These are phyloP conservation scores for Pipistrellus kuhlii DNA, from an alignment of 2,797 vertebrate species.

Conservation along the genomic window DNA sequence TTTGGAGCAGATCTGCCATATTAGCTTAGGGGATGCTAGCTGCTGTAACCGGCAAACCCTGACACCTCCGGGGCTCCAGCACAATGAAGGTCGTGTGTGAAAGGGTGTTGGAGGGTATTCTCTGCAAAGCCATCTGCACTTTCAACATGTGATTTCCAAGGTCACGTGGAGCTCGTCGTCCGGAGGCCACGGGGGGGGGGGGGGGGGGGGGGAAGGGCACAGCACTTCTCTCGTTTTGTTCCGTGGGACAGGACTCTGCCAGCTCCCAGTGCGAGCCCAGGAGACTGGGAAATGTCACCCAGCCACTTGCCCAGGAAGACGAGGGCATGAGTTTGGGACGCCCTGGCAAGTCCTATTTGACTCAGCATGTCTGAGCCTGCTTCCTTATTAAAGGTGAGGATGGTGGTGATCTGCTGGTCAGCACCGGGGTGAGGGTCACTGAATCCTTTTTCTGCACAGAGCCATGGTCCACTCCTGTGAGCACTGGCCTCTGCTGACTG, in stretches of 20 bases:
- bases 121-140: background rate
- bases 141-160: background rate
- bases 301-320: fast-evolving
- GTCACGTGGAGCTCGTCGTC: background rate
- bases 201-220: too few species aligned
- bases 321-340: background rate
- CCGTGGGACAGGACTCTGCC: background rate
- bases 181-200: fast-evolving
- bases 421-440: background rate
- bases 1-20: background rate
- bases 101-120: background rate
- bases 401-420: background rate
- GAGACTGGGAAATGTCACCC: background rate
- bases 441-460: background rate
- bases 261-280: background rate
- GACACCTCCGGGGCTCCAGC: background rate
- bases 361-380: background rate
- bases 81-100: background rate
- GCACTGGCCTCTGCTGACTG: background rate
- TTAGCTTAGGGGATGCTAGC: background rate
- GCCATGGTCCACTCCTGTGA: background rate
- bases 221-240: too few species aligned
- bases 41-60: background rate
- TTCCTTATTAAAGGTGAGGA: slow-evolving; percentile 60
- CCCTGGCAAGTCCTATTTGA: background rate